Base-by-base conservation (phyloP, 1,140 invertebrate genomes). In the Panagrolaimus sp. region DNA sequence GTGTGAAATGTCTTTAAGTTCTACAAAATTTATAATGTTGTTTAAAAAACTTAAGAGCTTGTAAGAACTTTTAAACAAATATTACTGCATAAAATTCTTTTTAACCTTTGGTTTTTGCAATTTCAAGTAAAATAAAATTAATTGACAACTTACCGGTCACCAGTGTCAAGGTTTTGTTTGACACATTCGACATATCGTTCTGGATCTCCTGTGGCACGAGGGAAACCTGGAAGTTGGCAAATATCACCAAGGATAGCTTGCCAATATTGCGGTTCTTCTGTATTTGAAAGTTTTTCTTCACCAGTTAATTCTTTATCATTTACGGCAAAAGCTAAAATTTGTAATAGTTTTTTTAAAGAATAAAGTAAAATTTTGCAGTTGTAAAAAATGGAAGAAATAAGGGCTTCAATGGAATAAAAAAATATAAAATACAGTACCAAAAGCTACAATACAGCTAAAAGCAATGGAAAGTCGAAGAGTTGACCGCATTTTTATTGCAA, bases 281-380 rank as follows among this genome's bases (percentile, higher is more conserved):
- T 28, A 38, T 38, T 38, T 21, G 52, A 26, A 21, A 28, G 52
- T 8, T 58, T 58, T 28, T 58, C 52, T 21, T 21, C 88, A 7
- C 88, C 88, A 12, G 87, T 84, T 79, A 87, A 87, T n/a, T 88
- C 81, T 45, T 88, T 80, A 8, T 88, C 87, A 83, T 88, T 88
- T 10, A 88, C 88, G 75, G 87, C 87, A 73, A 88, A 85, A 43
- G 86, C 87, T 87, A 74, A 10, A 76, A 69, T 46, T 4, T 38
- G 7, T 2, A 38, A 38, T 38, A 38, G 32, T 38, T 38, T 38
- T 38, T 38, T 38, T 38, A 43, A 38, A 44, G 17, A 26, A 44
- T 68, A 21, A 65, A 66, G 26, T 46, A 69, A 38, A 38, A 67
- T 44, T 38, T 28, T 24, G 63, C 10, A 21, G 5, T n/a, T 17